Evolutionary conservation across 2,113 vertebrate genomes (phyloP).

Genomic region (Odontophorus gujanensis): DNA sequence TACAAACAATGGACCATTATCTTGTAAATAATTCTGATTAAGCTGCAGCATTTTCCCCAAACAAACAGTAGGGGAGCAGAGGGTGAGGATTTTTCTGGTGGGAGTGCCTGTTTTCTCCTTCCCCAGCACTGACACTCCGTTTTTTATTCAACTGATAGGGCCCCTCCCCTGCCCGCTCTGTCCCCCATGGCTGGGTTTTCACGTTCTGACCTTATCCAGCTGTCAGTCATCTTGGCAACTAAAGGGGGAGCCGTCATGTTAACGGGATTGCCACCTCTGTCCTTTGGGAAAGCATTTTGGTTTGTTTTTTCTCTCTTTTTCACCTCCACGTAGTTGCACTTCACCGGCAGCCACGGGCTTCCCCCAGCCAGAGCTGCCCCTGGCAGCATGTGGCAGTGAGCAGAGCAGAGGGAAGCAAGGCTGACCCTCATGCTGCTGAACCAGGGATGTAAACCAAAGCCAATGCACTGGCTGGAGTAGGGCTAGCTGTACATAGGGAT

Average conservation of each 20-base stretch:
- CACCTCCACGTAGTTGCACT: not conserved
- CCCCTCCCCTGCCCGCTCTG: not conserved
- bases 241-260: not conserved
- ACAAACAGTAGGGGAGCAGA: constrained; percentile 69
- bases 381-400: not conserved
- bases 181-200: constrained; percentile 42
- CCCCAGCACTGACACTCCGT: constrained; percentile 40
- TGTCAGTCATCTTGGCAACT: constrained; percentile 57
- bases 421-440: not conserved
- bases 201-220: constrained; percentile 60
- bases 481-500: not conserved
- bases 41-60: constrained; percentile 80
- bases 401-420: rapidly evolving
- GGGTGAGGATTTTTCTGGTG: constrained; percentile 59
- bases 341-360: not conserved
- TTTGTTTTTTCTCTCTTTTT: not conserved
- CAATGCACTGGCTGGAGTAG: not conserved
- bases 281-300: not conserved
- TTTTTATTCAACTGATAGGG: constrained; percentile 48
- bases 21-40: constrained; percentile 89
- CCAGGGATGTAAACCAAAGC: not conserved
- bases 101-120: constrained; percentile 23
- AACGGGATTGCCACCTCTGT: constrained; percentile 21
- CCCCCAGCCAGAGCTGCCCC: not conserved
- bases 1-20: constrained; percentile 86